Evolutionary conservation across 2,797 vertebrate species (phyloP).

Genomic region (Epinephelus malabaricus): DNA sequence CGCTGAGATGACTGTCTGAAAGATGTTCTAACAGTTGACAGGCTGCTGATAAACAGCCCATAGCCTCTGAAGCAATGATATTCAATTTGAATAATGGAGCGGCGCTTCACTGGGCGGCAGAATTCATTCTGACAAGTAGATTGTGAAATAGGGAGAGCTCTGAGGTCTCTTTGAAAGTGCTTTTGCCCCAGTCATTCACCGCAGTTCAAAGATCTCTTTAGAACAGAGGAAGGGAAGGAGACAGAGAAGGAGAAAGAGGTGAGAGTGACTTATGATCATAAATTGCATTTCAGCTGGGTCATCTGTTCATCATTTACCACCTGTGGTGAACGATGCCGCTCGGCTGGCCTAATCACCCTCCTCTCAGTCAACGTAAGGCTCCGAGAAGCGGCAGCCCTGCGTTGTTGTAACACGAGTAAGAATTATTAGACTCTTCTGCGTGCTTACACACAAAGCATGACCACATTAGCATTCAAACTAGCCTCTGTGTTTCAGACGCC

Average conservation of each 20-base stretch:
- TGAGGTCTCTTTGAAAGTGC: slow-evolving; percentile 60
- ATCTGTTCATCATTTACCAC: slow-evolving; percentile 64
- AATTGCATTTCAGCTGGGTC: slow-evolving; percentile 56
- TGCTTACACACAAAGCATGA: slow-evolving; percentile 33
- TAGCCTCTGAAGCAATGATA: slow-evolving; percentile 70
- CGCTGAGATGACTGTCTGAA: slow-evolving; percentile 52
- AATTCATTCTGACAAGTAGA: slow-evolving; percentile 75
- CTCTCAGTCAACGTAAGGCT: slow-evolving; percentile 19
- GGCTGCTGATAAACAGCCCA: slow-evolving; percentile 72
- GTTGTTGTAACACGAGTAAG: slow-evolving; percentile 22
- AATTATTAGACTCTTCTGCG: slow-evolving; percentile 38
- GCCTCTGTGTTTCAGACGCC: slow-evolving; percentile 50
- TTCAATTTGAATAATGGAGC: slow-evolving; percentile 81
- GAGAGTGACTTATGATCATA: slow-evolving; percentile 54
- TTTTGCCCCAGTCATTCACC: slow-evolving; percentile 47
- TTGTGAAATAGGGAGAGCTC: slow-evolving; percentile 61
- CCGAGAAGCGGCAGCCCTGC: not conserved
- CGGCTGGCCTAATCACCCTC: slow-evolving; percentile 41
- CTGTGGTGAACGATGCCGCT: slow-evolving; percentile 33
- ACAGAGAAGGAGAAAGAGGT: slow-evolving; percentile 34
- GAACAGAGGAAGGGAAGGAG: slow-evolving; percentile 25
- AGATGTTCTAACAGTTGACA: slow-evolving; percentile 66
- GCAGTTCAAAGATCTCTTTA: slow-evolving; percentile 59
- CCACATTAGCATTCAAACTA: slow-evolving; percentile 68
- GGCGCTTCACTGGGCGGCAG: slow-evolving; percentile 52